Conservation (phyloP, 2,113 vertebrate species). For the Gracilinanus agilis region DNA sequence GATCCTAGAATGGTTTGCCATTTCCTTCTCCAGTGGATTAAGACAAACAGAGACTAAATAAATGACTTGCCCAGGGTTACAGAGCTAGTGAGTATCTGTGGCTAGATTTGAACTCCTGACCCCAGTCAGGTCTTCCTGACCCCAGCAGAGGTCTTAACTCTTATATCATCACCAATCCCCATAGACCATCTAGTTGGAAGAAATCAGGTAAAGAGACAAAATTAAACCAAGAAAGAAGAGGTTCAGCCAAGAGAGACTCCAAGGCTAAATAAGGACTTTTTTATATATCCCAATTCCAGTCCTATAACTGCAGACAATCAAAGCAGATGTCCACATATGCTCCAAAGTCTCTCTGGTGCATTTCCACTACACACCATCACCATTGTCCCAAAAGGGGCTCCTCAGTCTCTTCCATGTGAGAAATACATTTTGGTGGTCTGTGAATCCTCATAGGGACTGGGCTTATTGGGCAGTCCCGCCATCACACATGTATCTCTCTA, state of each 20-base stretch:
- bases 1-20: no score
- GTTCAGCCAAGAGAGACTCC: background rate
- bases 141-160: background rate
- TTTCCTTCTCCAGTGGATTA: no score
- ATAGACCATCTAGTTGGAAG: background rate
- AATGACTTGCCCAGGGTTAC: no score
- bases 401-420: background rate
- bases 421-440: background rate
- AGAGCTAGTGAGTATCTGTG: no score
- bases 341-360: background rate
- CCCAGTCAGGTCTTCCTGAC: no score
- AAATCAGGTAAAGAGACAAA: background rate
- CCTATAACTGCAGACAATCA: background rate
- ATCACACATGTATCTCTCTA: background rate
- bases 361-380: background rate
- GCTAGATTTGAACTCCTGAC: no score
- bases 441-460: background rate
- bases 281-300: background rate
- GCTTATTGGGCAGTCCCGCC: background rate
- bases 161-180: background rate
- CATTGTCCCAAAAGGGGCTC: background rate
- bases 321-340: no score
- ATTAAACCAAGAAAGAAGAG: background rate
- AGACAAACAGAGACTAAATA: no score
- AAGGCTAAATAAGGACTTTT: background rate